These are phyloP conservation scores for Catalaphyllia jardinei DNA, from an alignment of 64 coral and sea anemone species.

Conservation along the genomic window DNA sequence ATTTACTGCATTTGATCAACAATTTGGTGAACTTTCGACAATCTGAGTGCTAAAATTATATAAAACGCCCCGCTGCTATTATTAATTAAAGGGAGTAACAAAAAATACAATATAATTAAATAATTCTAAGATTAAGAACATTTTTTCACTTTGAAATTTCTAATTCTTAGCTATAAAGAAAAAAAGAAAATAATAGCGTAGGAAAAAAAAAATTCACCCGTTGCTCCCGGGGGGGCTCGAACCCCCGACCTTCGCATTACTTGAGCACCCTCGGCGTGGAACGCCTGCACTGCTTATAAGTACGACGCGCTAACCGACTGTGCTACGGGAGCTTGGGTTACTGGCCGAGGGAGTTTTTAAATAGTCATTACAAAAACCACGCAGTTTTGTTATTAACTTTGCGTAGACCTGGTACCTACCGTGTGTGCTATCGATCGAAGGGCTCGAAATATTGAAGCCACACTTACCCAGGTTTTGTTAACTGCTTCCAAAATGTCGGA, in stretches of 20 bases:
- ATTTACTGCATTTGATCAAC: no score
- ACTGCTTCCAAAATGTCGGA: slow-evolving; percentile 27
- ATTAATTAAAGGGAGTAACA: background rate
- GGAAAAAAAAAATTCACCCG: slow-evolving; percentile 2
- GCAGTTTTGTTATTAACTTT: no score
- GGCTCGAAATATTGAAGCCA: background rate
- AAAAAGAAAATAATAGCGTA: background rate
- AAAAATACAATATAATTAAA: background rate
- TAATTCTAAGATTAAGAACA: background rate
- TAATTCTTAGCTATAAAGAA: background rate
- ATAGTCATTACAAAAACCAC: background rate
- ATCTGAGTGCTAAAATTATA: no score
- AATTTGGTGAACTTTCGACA: no score
- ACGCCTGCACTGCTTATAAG: slow-evolving; percentile 70
- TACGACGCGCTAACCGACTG: slow-evolving; percentile 81
- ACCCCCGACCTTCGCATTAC: slow-evolving; percentile 75
- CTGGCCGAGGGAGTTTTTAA: background rate
- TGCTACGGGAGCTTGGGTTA: slow-evolving; percentile 64
- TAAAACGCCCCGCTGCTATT: no score
- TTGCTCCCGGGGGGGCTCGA: slow-evolving; percentile 72
- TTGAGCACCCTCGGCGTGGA: slow-evolving; percentile 31
- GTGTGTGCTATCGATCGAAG: no score
- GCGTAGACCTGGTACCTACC: slow-evolving; percentile 1
- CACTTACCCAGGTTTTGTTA: background rate
- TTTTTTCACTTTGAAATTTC: no score